Conservation (phyloP, 2,113 vertebrate genomes). For the Nannobrachium achirus region DNA sequence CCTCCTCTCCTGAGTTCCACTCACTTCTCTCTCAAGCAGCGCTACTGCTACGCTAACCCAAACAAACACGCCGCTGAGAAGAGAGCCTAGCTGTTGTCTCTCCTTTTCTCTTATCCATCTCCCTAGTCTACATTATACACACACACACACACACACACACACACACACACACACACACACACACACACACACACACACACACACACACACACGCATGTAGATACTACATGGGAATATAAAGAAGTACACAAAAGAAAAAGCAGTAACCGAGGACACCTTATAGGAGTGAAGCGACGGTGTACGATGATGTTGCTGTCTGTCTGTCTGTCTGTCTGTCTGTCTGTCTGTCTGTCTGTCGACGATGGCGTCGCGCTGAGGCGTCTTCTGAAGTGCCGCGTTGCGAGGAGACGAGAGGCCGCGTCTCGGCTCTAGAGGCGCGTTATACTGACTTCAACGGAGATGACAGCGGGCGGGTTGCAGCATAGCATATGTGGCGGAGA, state of each 20-base stretch:
- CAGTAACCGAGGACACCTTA: slow-evolving; percentile 35
- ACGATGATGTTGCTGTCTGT: neutral
- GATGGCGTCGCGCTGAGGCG: no score
- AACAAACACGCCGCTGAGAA: slow-evolving; percentile 10
- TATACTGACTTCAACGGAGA: no score
- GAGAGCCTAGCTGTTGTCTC: slow-evolving; percentile 20
- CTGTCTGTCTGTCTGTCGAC: neutral
- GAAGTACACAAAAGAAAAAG: slow-evolving; percentile 41
- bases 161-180: slow-evolving; percentile 10
- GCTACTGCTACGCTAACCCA: no score
- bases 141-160: slow-evolving; percentile 30
- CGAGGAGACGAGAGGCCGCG: no score
- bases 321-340: neutral
- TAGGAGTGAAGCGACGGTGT: neutral
- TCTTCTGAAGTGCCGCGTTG: no score
- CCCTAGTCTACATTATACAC: slow-evolving; percentile 36
- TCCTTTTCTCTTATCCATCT: slow-evolving; percentile 64
- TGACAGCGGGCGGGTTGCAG: no score
- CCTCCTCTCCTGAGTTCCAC: slow-evolving; percentile 34
- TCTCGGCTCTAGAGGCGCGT: no score
- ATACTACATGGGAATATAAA: slow-evolving; percentile 61
- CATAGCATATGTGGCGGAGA: no score
- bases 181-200: slow-evolving; percentile 5
- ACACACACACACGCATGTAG: no score
- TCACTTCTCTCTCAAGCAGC: slow-evolving; percentile 33